Conservation (phyloP, 2,888 invertebrate species). For the Apocheima hispidaria region DNA sequence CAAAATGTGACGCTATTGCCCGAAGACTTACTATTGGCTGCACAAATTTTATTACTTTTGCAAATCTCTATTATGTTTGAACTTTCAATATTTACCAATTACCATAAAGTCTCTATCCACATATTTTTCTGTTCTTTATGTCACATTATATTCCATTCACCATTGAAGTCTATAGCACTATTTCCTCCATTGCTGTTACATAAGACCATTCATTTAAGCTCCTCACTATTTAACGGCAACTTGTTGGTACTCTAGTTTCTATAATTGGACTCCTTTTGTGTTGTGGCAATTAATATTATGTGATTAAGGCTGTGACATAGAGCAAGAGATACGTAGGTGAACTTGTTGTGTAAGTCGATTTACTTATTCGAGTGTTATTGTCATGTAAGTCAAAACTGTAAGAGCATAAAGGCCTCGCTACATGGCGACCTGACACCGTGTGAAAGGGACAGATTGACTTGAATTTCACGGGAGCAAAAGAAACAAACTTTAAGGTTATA, state of each 20-base stretch:
- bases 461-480: too few relatives aligned
- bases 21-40: too few relatives aligned
- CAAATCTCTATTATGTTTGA: not conserved
- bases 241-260: conserved; percentile 10
- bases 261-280: conserved; percentile 14
- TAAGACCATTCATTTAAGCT: conserved; percentile 32
- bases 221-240: conserved; percentile 1
- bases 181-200: conserved; percentile 28
- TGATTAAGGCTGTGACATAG: conserved; percentile 4
- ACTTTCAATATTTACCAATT: not conserved
- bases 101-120: not conserved
- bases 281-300: conserved; percentile 14
- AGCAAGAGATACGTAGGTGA: conserved; percentile 1
- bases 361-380: too few relatives aligned
- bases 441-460: too few relatives aligned
- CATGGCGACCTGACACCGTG: too few relatives aligned
- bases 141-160: not conserved
- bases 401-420: too few relatives aligned
- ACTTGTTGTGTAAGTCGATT: conserved; percentile 10
- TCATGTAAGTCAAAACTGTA: too few relatives aligned
- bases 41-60: too few relatives aligned
- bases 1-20: too few relatives aligned
- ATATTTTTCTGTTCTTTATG: not conserved
- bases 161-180: conserved; percentile 1
- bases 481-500: too few relatives aligned